Evolutionary conservation across 2,888 invertebrate genomes (phyloP), one percentile per base, ranked within the genome.

Genomic region (Pterostichus madidus): DNA sequence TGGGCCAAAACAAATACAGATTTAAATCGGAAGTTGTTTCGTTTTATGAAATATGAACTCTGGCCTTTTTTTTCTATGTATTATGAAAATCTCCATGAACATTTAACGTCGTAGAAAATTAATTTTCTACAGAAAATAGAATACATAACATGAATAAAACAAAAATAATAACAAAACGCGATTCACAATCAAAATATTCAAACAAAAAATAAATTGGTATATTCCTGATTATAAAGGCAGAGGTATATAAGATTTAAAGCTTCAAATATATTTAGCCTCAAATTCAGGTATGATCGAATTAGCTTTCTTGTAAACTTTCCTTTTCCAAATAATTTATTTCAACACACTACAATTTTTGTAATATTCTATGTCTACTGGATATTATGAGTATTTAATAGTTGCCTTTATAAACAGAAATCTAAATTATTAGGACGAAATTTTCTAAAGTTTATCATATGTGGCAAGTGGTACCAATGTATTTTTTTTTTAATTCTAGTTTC

Each of bases 111-210:
- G 10, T 49, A 52, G 13, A 44, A 44, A 71, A 44, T 71, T 44
- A 71, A 71, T 17, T 15, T 71, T 71, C 68, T 71, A 71, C 68
- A 71, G 15, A 71, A 71, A 71, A 71, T 71, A 44, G 7, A 44
- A 71, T 17, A 64, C 13, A 71, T 71, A 71, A 68, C 64, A 68
- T 17, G 13, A n/a, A 17, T 15, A 71, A 44, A 44, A 71, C 6
- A 11, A 32, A 44, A 44, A 35, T 35, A 13, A 61, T 56, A 56
- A 13, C n/a, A 1, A 49, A 49, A 56, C 56, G 2, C 1, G 5
- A 3, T 17, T 39, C 39, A 56, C 15, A 13, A 17, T 17, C 17
- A 17, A 56, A 17, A 56, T 17, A 17, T 56, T 56, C 8, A 13
- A 13, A 13, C 5, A 49, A 49, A 49, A 11, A n/a, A n/a, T 49